phyloP scores from a whole-genome alignment of 2,113 vertebrate species.

The Pollachius pollachius region DNA sequence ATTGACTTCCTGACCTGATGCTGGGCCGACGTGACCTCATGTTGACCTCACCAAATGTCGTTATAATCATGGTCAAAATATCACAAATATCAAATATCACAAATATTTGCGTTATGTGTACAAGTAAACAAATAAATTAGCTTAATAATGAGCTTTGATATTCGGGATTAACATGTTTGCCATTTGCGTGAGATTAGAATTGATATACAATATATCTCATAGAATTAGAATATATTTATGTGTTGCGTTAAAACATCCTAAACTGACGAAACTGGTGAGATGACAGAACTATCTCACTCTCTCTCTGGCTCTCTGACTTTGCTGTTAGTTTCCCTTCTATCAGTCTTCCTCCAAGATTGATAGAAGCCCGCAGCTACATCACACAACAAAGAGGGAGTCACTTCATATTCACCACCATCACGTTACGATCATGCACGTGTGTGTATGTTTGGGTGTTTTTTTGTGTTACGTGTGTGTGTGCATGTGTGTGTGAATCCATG shows the following conservation, averaged over 20 bases:
- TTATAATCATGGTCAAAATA: too few relatives aligned
- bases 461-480: conserved; percentile 6
- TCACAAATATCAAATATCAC: too few relatives aligned
- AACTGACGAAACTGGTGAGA: neutral
- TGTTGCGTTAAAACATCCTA: neutral
- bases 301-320: neutral
- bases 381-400: conserved; percentile 3
- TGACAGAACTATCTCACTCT: neutral
- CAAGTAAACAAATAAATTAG: too few relatives aligned
- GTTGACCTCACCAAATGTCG: too few relatives aligned
- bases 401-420: neutral
- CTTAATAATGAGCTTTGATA: too few relatives aligned
- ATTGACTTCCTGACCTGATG: too few relatives aligned
- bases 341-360: neutral
- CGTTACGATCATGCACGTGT: neutral
- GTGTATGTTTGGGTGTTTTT: conserved; percentile 8
- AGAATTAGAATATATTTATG: too few relatives aligned
- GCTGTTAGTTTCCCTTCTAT: neutral
- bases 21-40: too few relatives aligned
- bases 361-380: neutral
- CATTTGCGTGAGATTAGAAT: too few relatives aligned
- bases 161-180: too few relatives aligned
- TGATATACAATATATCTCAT: too few relatives aligned
- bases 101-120: too few relatives aligned
- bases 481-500: neutral